Evolutionary conservation across 2,888 invertebrate species (phyloP).

Genomic region (Cosmia pyralina): DNA sequence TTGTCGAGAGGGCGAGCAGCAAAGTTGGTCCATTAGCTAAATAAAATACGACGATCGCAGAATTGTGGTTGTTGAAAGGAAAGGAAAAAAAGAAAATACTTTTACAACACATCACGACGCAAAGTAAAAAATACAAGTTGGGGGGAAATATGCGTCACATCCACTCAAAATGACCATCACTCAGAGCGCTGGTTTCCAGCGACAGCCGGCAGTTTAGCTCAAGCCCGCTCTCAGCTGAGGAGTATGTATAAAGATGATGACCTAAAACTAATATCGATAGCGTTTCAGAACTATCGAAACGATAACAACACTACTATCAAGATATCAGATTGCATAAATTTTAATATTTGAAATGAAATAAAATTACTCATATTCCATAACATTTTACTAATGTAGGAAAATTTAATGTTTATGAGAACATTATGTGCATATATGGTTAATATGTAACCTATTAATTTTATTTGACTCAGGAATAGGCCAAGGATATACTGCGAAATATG

Average conservation of each 20-base stretch:
- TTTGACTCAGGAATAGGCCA: background rate
- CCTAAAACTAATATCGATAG: background rate
- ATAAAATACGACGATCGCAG: background rate
- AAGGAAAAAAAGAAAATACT: too few species aligned
- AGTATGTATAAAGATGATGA: background rate
- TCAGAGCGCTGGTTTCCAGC: too few species aligned
- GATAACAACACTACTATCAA: conserved; percentile 10
- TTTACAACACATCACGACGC: too few species aligned
- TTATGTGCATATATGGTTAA: background rate
- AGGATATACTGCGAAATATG: background rate
- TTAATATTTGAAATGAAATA: conserved; percentile 10
- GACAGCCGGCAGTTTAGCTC: too few species aligned
- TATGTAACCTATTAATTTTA: conserved; percentile 1
- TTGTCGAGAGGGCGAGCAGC: background rate
- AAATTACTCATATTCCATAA: conserved; percentile 14
- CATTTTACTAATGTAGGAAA: background rate
- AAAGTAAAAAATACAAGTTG: too few species aligned
- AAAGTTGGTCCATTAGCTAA: background rate
- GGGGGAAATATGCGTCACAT: too few species aligned
- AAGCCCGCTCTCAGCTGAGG: background rate
- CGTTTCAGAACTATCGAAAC: background rate
- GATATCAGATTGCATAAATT: background rate
- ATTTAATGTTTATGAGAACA: background rate
- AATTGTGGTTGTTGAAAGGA: background rate
- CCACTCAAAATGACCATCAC: too few species aligned